A percentile compares a stretch with the other conserved stretches of the same genome.
Evolutionary conservation across 2,888 invertebrate species (phyloP).

Genomic region (Thereva unica): DNA sequence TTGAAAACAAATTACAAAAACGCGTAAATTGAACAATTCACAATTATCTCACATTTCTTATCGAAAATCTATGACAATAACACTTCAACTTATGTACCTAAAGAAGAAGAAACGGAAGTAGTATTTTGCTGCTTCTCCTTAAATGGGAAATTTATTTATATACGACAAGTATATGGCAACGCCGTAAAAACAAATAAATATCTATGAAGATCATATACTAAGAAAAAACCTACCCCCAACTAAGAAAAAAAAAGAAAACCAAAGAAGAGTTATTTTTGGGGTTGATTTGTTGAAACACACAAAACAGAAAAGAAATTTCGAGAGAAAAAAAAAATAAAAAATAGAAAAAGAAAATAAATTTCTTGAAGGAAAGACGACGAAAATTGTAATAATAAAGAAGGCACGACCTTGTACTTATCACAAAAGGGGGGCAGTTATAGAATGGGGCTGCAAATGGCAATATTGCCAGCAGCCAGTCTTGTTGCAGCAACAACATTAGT

Average conservation of each 20-base stretch:
- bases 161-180: background rate
- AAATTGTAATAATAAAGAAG: too few species aligned
- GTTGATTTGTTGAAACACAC: too few species aligned
- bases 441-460: conserved; percentile 59
- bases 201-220: background rate
- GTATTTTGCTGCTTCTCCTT: conserved; percentile 23
- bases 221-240: background rate
- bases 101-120: conserved; percentile 26
- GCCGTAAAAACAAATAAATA: conserved; percentile 13
- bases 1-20: too few species aligned
- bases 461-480: conserved; percentile 53
- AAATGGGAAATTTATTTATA: conserved; percentile 18
- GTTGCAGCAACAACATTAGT: conserved; percentile 54
- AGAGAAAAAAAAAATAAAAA: background rate
- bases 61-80: conserved; percentile 17
- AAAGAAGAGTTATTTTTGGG: background rate
- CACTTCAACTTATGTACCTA: conserved; percentile 31
- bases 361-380: conserved; percentile 6
- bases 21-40: background rate
- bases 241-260: conserved; percentile 4
- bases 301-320: background rate
- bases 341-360: conserved; percentile 2
- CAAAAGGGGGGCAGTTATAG: conserved; percentile 13
- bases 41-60: background rate
- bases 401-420: background rate